These are phyloP conservation scores for Lysandra bellargus DNA, from an alignment of 2,888 invertebrate species.

Conservation along the genomic window DNA sequence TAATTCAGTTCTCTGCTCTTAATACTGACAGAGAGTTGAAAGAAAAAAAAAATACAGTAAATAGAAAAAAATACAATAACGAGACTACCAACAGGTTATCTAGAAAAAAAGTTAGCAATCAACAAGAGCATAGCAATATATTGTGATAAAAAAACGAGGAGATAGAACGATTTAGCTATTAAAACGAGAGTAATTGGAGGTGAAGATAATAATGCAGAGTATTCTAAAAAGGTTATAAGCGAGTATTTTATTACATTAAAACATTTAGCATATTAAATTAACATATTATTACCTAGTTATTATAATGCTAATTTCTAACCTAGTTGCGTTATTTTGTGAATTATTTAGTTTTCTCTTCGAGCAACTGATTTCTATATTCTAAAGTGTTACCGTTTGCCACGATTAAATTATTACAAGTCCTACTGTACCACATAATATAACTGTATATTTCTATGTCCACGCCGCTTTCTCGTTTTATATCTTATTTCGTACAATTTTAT, in stretches of 20 bases:
- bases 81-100: neutral
- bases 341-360: slow-evolving; percentile 24
- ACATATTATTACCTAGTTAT: slow-evolving; percentile 9
- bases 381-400: slow-evolving; percentile 4
- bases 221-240: neutral
- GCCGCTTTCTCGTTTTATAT: slow-evolving; percentile 9
- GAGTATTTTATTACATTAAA: neutral
- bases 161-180: too few relatives aligned
- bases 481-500: neutral
- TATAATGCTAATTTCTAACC: slow-evolving; percentile 15
- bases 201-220: too few relatives aligned
- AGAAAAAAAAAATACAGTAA: neutral
- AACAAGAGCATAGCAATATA: neutral
- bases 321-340: neutral
- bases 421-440: slow-evolving; percentile 22
- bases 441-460: slow-evolving; percentile 21
- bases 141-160: neutral
- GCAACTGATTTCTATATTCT: slow-evolving; percentile 22
- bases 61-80: neutral
- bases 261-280: slow-evolving; percentile 20
- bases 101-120: neutral
- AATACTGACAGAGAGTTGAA: too few relatives aligned
- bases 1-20: too few relatives aligned
- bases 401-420: slow-evolving; percentile 14
- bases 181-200: too few relatives aligned